Conservation (phyloP, 92 coral and sea anemone species). For the Bergia sp. region DNA sequence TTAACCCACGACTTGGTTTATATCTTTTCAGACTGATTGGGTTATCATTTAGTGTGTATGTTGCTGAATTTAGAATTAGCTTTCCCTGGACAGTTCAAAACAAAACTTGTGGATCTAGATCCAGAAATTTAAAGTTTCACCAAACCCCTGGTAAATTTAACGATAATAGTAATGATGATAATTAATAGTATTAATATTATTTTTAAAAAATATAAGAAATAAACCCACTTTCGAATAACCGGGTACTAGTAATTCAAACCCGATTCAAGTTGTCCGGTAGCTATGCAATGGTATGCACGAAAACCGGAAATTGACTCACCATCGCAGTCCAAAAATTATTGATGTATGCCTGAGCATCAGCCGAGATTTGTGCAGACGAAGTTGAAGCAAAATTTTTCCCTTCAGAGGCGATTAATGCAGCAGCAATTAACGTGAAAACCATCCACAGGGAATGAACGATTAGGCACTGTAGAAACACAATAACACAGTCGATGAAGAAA, state of each 20-base stretch:
- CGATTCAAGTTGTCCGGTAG: neutral
- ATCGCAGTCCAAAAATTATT: neutral
- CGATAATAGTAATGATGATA: no score
- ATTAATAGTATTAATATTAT: no score
- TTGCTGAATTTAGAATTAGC: no score
- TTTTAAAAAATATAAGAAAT: no score
- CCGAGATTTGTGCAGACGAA: neutral
- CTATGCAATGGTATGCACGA: neutral
- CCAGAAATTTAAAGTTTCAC: no score
- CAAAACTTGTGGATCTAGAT: no score
- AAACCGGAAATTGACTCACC: neutral
- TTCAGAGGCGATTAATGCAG: conserved; percentile 16
- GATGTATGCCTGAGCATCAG: neutral
- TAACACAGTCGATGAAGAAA: neutral
- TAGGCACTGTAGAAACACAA: conserved; percentile 1
- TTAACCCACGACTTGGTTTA: no score
- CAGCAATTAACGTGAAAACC: neutral
- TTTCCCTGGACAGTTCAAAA: no score
- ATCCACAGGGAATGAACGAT: conserved; percentile 5
- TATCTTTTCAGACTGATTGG: no score
- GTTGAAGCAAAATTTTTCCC: neutral
- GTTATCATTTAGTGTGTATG: no score
- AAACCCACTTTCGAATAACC: neutral
- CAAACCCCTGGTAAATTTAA: no score
- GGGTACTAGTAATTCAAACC: neutral